Conservation (phyloP, 2,113 vertebrate genomes). For the Columba livia region DNA sequence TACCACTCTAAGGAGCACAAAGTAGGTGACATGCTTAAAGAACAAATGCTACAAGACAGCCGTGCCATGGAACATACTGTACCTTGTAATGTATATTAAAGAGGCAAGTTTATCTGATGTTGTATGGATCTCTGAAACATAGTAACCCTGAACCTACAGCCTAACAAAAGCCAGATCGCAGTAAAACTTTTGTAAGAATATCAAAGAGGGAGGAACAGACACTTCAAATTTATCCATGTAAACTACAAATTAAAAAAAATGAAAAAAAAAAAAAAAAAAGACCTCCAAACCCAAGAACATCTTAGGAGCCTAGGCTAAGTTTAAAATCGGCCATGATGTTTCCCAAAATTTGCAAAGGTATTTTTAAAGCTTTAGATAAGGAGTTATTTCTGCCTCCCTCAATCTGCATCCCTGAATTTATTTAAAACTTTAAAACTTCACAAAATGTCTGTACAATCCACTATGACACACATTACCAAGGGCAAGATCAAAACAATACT, state of each 20-base stretch:
- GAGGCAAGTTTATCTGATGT: background rate
- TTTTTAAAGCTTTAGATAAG: background rate
- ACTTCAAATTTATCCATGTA: background rate
- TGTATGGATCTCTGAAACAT: background rate
- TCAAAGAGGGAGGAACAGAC: background rate
- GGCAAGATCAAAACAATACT: background rate
- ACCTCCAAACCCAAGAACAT: background rate
- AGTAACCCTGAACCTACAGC: background rate
- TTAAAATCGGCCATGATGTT: background rate
- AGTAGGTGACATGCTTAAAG: background rate
- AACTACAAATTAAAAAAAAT: background rate
- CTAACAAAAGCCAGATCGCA: accelerated
- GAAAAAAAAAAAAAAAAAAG: background rate
- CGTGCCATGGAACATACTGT: background rate
- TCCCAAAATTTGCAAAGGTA: background rate
- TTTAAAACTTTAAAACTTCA: background rate
- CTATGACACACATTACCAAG: background rate
- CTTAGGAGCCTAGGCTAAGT: background rate
- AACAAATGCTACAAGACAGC: background rate
- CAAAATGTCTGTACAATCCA: background rate
- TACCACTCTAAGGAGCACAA: background rate
- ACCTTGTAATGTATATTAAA: background rate
- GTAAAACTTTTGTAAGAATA: background rate
- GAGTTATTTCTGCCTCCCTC: background rate
- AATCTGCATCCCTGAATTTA: background rate